phyloP scores from a whole-genome alignment of 2,888 invertebrate genomes.

The Chouioia cunea region DNA sequence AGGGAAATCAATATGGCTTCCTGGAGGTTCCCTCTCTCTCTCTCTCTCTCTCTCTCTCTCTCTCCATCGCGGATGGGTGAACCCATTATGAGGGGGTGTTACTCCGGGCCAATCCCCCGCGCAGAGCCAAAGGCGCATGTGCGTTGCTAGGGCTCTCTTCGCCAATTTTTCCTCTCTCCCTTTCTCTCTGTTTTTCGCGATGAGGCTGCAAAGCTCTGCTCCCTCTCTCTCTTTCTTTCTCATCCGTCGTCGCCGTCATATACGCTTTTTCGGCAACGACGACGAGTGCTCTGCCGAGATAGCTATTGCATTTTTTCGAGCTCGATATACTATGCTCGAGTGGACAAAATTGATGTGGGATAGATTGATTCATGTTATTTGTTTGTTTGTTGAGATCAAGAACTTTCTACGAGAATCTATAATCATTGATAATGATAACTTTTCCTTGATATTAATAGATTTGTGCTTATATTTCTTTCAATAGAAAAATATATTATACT shows the following conservation, averaged over 20 bases:
- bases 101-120: slow-evolving; percentile 69
- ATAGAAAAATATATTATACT: no score
- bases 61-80: slow-evolving; percentile 66
- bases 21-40: slow-evolving; percentile 61
- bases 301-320: no score
- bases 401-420: no score
- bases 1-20: slow-evolving; percentile 70
- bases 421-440: no score
- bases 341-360: no score
- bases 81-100: slow-evolving; percentile 69
- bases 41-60: slow-evolving; percentile 46
- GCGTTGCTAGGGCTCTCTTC: slow-evolving; percentile 65
- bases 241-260: not conserved
- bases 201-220: slow-evolving; percentile 22
- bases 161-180: no score
- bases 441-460: no score
- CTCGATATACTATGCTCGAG: no score
- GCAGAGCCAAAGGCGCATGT: slow-evolving; percentile 66
- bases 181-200: not conserved
- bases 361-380: no score
- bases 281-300: slow-evolving; percentile 12
- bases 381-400: no score
- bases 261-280: not conserved
- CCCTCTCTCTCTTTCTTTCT: slow-evolving; percentile 9
- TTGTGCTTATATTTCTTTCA: no score